Base-by-base conservation (phyloP, 2,113 vertebrate genomes). In the Anas platyrhynchos region DNA sequence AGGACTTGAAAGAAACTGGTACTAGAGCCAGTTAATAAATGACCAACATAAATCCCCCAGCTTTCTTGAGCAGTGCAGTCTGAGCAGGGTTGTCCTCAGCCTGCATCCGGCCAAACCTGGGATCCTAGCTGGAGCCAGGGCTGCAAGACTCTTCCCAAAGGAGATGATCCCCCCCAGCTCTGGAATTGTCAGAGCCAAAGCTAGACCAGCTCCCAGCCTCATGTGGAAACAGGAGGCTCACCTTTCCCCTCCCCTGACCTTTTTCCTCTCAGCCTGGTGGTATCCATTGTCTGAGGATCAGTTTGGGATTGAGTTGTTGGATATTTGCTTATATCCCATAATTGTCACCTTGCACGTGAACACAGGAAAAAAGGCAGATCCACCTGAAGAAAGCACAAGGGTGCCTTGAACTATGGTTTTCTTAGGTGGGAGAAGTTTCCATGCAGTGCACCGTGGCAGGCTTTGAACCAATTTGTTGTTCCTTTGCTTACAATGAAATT, bases 401-500 rank as follows among this genome's bases (percentile, higher is more conserved):
- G 6, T 31, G 6, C 32, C 7, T 3, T 56, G 34, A 65, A 20
- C 36, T n/a, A 4, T 3, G 29, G 21, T 77, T 62, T 36, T 72
- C 63, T 72, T 66, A 13, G 7, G 29, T 67, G 55, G 46, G 14
- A n/a, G 22, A 38, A 67, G 32, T 82, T 93, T 82, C 72, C 58
- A 61, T 13, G 18, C 38, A 55, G 20, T 0, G 3, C 55, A 59
- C 59, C 14, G 16, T 22, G 41, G 31, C 73, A 90, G 36, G 7
- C 52, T 87, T 68, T 68, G 46, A 85, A 87, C 11, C 44, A 68
- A 77, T 84, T 85, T 91, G 54, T 94, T 86, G 43, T 82, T 95
- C 26, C 32, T 92, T 74, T 84, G 23, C 43, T 88, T 73, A 61
- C 0, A 0, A 81, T 72, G 22, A 93, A 86, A 83, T 94, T 75